Evolutionary conservation across 2,797 vertebrate species (phyloP), one percentile per base, ranked within the genome.

Genomic region (Siniperca scherzeri): DNA sequence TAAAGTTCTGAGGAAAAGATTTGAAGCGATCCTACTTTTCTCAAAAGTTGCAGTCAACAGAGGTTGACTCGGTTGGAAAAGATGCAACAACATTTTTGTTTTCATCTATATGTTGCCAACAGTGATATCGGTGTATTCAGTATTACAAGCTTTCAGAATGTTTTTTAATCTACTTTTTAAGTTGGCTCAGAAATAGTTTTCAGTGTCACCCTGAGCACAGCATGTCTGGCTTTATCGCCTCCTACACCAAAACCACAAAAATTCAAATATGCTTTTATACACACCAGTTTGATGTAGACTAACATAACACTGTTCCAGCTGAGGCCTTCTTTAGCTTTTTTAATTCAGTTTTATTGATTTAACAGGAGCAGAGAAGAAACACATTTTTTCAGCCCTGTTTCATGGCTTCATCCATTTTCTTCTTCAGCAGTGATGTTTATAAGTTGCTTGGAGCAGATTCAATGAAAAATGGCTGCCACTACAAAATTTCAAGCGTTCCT

Each of bases 161-260:
- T 17, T 13, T 76, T 70, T 27, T 40, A 21, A 19, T 3, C 17
- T 19, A 14, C 21, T 65, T n/a, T 60, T 76, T 55, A 27, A 42
- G 19, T 44, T 73, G 22, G 11, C 53, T 53, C 38, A 38, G 33
- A 72, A 64, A 61, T 33, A 68, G 48, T 50, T 53, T 78, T 50
- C 6, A 1, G 30, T 59, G 27, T 36, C 17, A 42, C 36, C 19
- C 1, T 77, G 53, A 73, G 60, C 36, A 30, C 59, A 66, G 38
- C 38, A 30, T 57, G 57, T 70, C 61, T 76, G 46, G 16, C 64
- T 78, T 78, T 53, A 60, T 81, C 53, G 61, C 59, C 40, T 80
- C 50, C 7, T 52, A 60, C 52, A 64, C 25, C 5, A 0, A 3
- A 70, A 72, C 48, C 40, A 57, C n/a, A 11, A 52, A 57, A 71